These are phyloP conservation scores for Hydractinia echinata DNA, from an alignment of 30 jellyfish, hydroid and myxozoan species.

Conservation along the genomic window DNA sequence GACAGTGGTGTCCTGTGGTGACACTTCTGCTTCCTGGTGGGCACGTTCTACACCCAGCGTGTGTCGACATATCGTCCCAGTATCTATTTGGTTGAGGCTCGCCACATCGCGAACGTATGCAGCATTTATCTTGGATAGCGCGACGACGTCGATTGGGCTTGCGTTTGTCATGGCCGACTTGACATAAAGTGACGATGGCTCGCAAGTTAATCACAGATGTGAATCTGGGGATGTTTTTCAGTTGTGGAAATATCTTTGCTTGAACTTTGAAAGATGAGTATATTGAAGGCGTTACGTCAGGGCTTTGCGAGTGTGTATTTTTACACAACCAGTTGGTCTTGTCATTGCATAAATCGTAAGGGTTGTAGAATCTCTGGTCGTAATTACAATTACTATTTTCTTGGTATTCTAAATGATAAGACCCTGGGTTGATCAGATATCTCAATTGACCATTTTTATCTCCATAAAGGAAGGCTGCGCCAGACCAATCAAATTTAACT, in stretches of 20 bases:
- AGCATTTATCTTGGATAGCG: not conserved
- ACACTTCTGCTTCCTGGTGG: constrained; percentile 5
- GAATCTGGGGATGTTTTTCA: not conserved
- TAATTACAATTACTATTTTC: not conserved
- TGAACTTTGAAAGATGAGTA: not conserved
- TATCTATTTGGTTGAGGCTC: constrained; percentile 6
- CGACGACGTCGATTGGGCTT: not conserved
- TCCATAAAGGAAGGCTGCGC: not conserved
- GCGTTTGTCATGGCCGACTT: not conserved
- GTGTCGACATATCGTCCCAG: constrained; percentile 10
- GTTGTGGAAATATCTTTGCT: not conserved
- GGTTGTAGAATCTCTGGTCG: not conserved
- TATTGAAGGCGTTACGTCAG: not conserved
- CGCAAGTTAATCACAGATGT: constrained; percentile 9
- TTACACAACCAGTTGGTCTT: not conserved
- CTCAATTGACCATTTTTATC: not conserved
- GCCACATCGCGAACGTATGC: constrained; percentile 10
- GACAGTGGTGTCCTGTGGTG: constrained; percentile 4
- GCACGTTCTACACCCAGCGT: not conserved
- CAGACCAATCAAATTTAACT: constrained; percentile 10
- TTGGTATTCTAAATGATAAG: constrained; percentile 5
- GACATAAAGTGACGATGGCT: constrained; percentile 10
- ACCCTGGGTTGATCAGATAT: not conserved
- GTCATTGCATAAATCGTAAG: constrained; percentile 6
- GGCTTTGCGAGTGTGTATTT: not conserved